Base-by-base conservation (phyloP, 2,113 vertebrate species). In the Nothobranchius kuhntae region DNA sequence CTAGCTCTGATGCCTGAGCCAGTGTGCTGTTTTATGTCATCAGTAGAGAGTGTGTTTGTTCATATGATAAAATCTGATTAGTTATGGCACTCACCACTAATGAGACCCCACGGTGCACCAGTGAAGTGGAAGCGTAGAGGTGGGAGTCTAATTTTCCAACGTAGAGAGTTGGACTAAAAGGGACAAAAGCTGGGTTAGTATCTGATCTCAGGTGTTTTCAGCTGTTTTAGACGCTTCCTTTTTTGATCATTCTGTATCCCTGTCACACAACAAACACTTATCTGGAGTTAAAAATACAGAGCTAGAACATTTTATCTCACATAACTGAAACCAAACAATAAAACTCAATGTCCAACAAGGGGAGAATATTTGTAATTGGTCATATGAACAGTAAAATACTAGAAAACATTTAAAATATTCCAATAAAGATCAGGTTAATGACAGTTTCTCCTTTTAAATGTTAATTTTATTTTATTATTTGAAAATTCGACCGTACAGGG, bases 101-200 rank as follows among this genome's bases (percentile, higher is more conserved):
- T 0, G 93, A 90, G 52, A 98, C 90, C 5, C 95, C 94, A 9
- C 94, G 68, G 2, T 99, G 97, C 26, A 98, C 96, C 65, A 99
- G 92, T 0, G 96, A 97, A 2, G 91, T 94, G 35, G 94, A 89
- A 14, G 96, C 98, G 0, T 99, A 99, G 65, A 99, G 95, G 60
- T 96, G 93, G 51, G 93, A 78, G 0, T 94, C 89, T 1, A 95
- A 63, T 79, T 98, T 98, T 21, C 98, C 98, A 7, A 99, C 94
- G 0, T 98, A 99, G 17, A 99, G 93, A 0, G 96, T 96, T 1
- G 94, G 95, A 77, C 98, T 99, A 80, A 10, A 26, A 21, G 7
- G 24, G 63, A 70, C 68, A 62, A 57, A 57, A 26, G 13, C 17
- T 0, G 17, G 1, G 30, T 77, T 62, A 65, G 40, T 63, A 36